These are phyloP conservation scores for Aurelia sp. DNA, from an alignment of 30 jellyfish, hydroid and myxozoan species.

Conservation along the genomic window DNA sequence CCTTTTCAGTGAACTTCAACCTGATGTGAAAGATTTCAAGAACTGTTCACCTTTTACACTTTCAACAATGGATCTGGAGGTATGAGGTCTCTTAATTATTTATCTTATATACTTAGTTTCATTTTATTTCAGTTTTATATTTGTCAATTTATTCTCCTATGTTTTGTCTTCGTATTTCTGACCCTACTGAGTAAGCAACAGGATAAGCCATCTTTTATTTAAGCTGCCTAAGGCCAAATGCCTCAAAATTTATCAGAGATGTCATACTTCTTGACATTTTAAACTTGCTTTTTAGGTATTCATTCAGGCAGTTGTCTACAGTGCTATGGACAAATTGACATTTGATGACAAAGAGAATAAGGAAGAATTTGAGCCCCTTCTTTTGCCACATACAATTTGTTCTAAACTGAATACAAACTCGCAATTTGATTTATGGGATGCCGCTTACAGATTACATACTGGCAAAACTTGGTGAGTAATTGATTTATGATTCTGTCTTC, in stretches of 20 bases:
- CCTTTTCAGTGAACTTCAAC: slow-evolving; percentile 67
- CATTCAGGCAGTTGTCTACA: slow-evolving; percentile 75
- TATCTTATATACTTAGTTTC: too few relatives aligned
- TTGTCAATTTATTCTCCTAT: too few relatives aligned
- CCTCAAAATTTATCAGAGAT: too few relatives aligned
- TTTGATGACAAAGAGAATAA: slow-evolving; percentile 2
- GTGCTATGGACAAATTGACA: slow-evolving; percentile 27
- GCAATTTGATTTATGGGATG: slow-evolving; percentile 88
- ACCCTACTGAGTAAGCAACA: too few relatives aligned
- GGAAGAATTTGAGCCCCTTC: slow-evolving; percentile 41
- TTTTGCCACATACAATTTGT: slow-evolving; percentile 64
- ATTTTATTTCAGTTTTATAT: too few relatives aligned
- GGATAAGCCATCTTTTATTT: too few relatives aligned
- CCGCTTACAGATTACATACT: slow-evolving; percentile 80
- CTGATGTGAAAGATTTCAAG: slow-evolving; percentile 74
- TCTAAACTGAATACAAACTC: slow-evolving; percentile 41
- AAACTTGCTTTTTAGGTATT: slow-evolving; percentile 54
- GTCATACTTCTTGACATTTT: too few relatives aligned
- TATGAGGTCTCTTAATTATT: neutral
- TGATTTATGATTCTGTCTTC: neutral
- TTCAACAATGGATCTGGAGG: slow-evolving; percentile 88
- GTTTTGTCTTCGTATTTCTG: too few relatives aligned
- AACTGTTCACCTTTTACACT: slow-evolving; percentile 80
- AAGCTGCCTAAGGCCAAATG: too few relatives aligned
- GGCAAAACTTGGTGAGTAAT: slow-evolving; percentile 83